These are phyloP conservation scores for Noctua janthe DNA, from an alignment of 2,888 invertebrate genomes.

Conservation along the genomic window DNA sequence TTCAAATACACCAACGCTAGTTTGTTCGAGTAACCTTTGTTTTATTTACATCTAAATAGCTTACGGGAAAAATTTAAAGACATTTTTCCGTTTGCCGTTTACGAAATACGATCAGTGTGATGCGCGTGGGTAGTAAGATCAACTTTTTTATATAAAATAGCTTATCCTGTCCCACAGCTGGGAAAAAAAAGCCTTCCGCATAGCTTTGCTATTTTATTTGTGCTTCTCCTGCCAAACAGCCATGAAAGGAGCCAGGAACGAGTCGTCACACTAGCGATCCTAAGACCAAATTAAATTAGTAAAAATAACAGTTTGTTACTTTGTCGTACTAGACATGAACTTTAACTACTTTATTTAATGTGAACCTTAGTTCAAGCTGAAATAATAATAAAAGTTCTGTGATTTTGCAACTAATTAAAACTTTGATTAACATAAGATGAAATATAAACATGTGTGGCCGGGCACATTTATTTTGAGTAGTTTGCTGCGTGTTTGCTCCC, in stretches of 20 bases:
- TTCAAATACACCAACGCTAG: background rate
- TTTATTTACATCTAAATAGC: background rate
- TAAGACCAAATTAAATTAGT: background rate
- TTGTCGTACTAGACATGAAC: background rate
- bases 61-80: background rate
- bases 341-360: background rate
- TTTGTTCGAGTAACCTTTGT: background rate
- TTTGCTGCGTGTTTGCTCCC: conserved; percentile 9
- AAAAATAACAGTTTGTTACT: background rate
- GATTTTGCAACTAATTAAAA: conserved; percentile 35
- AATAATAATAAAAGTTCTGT: background rate
- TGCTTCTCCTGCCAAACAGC: background rate
- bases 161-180: background rate
- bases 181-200: background rate
- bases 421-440: background rate
- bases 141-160: background rate
- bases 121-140: background rate
- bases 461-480: conserved; percentile 40
- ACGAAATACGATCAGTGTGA: background rate
- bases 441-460: conserved; percentile 23
- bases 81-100: background rate
- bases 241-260: background rate
- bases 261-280: background rate
- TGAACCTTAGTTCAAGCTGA: conserved; percentile 4
- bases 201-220: background rate